Conservation (phyloP, 2,888 invertebrate species). For the Phyto melanocephala region DNA sequence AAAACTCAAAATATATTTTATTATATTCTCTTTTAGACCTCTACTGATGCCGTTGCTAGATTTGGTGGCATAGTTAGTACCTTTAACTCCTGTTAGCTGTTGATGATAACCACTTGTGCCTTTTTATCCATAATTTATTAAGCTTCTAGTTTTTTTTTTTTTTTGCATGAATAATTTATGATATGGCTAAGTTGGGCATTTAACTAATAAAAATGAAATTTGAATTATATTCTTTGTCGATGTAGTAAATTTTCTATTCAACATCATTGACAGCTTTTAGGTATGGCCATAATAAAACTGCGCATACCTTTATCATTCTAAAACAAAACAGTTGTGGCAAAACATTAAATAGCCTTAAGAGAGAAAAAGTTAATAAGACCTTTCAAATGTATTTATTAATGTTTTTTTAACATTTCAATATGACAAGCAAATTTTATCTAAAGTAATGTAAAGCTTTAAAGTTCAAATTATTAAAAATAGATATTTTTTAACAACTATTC, state of each 20-base stretch:
- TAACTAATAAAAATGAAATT: conserved; percentile 37
- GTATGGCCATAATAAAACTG: neutral
- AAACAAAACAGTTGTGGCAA: neutral
- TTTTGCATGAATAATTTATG: conserved; percentile 57
- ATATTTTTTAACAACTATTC: too few relatives aligned
- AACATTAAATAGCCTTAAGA: neutral
- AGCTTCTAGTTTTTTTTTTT: conserved; percentile 31
- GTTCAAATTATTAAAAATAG: too few relatives aligned
- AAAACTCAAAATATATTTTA: neutral
- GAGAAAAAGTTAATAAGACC: neutral
- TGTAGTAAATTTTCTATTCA: neutral
- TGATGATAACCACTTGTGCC: conserved; percentile 56
- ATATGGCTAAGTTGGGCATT: conserved; percentile 29
- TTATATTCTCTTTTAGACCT: neutral
- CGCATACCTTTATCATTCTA: neutral
- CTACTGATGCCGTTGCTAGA: neutral
- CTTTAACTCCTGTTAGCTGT: conserved; percentile 22
- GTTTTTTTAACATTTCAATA: neutral
- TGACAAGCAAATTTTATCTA: too few relatives aligned
- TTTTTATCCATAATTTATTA: conserved; percentile 49
- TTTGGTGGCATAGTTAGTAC: neutral
- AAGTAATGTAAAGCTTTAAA: too few relatives aligned
- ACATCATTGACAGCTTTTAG: neutral
- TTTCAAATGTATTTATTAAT: neutral
- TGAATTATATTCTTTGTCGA: conserved; percentile 9